These are phyloP conservation scores for Amblyjoppa proteus DNA, from an alignment of 2,888 invertebrate species.

Conservation along the genomic window DNA sequence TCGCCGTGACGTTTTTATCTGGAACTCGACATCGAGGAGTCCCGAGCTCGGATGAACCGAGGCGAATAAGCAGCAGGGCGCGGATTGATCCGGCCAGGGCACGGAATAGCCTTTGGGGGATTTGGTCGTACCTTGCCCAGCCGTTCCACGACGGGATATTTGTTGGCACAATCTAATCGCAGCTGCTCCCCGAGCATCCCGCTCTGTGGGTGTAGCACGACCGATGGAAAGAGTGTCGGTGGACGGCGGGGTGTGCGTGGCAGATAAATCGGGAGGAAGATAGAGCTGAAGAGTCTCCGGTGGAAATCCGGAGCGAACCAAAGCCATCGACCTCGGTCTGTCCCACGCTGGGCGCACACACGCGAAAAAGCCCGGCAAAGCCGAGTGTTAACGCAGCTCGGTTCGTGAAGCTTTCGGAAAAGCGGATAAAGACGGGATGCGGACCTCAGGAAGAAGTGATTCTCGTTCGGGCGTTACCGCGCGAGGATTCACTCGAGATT, in stretches of 20 bases:
- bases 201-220: neutral
- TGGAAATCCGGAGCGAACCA: slow-evolving; percentile 50
- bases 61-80: slow-evolving; percentile 22
- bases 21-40: neutral
- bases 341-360: neutral
- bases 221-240: slow-evolving; percentile 10
- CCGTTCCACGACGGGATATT: slow-evolving; percentile 46
- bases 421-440: slow-evolving; percentile 34
- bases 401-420: slow-evolving; percentile 33
- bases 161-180: slow-evolving; percentile 56
- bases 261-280: slow-evolving; percentile 20
- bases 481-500: slow-evolving; percentile 29
- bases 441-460: slow-evolving; percentile 34
- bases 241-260: neutral
- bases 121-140: slow-evolving; percentile 14
- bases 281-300: slow-evolving; percentile 38
- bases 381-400: slow-evolving; percentile 35
- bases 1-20: neutral
- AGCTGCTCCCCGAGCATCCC: slow-evolving; percentile 39
- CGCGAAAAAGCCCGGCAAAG: slow-evolving; percentile 14
- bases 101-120: slow-evolving; percentile 37
- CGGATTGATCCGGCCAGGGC: neutral
- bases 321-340: slow-evolving; percentile 45
- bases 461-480: slow-evolving; percentile 7
- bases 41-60: neutral